Evolutionary conservation across 2,797 vertebrate genomes (phyloP).

Genomic region (Amniataba percoides): DNA sequence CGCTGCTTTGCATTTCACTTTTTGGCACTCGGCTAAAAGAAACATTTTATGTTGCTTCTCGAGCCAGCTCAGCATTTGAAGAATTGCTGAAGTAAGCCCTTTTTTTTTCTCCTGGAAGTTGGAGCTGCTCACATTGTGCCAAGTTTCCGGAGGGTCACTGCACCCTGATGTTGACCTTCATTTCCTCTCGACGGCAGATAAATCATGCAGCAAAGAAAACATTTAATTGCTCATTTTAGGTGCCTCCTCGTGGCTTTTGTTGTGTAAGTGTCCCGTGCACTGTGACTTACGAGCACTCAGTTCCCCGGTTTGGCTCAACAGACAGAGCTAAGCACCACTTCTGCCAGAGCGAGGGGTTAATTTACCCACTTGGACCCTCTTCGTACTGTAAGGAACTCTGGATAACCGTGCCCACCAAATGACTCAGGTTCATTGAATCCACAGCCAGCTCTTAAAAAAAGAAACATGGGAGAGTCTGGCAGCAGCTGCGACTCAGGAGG

Average conservation of each 20-base stretch:
- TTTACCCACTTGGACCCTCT: conserved; percentile 49
- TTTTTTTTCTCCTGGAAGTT: background rate
- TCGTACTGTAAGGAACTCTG: conserved; percentile 31
- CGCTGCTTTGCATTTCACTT: background rate
- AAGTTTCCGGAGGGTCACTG: conserved; percentile 26
- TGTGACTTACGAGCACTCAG: background rate
- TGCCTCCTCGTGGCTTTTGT: conserved; percentile 16
- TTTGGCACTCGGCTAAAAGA: background rate
- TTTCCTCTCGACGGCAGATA: conserved; percentile 1
- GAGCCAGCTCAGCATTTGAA: background rate
- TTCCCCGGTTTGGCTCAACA: conserved; percentile 5
- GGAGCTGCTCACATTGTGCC: background rate
- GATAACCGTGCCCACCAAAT: background rate
- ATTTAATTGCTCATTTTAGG: conserved; percentile 17
- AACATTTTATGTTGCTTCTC: background rate
- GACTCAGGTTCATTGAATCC: conserved; percentile 39
- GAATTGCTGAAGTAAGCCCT: conserved; percentile 24
- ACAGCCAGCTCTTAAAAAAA: background rate
- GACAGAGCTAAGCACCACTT: conserved; percentile 27
- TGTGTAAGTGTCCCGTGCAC: conserved; percentile 31
- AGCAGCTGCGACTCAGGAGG: background rate
- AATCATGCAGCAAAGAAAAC: conserved; percentile 13
- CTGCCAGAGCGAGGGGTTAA: conserved; percentile 32
- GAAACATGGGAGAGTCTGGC: background rate
- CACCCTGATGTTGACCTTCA: background rate